Base-by-base conservation (phyloP, 2,113 vertebrate genomes). In the Alethe castanea region DNA sequence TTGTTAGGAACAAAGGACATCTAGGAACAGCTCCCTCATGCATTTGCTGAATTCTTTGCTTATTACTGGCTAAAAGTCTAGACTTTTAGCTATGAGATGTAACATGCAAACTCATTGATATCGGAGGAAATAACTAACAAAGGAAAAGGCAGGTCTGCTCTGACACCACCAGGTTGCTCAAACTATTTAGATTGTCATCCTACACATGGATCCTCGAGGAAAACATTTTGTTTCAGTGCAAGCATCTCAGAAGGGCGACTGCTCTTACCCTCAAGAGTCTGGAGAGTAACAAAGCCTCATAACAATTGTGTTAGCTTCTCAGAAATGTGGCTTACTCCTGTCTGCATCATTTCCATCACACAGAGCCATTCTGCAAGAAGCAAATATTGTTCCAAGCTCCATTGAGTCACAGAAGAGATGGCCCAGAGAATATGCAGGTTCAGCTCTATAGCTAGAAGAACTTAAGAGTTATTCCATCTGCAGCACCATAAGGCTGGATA, bases 181-280 rank as follows among this genome's bases (percentile, higher is more conserved):
- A 48, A 48, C 9, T 67, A 8, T 45, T 76, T 52, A 50, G 9
- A 25, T 14, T 81, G 13, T 22, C 40, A n/a, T 22, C 12, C 36
- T 84, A 14, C 22, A 25, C 12, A 20, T 0, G 2, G 6, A 64
- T n/a, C 6, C n/a, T 44, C 5, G 1, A 84, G 47, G 8, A 66
- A 81, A 86, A 54, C 5, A 5, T 5, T 42, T 4, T 9, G 19
- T 73, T 88, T 81, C 86, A 81, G 45, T 8, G 19, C 52, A 81
- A 73, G 33, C 9, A 12, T 44, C 44, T 73, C 3, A 0, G 56
- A 73, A 67, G 54, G 38, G 42, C 0, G 2, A 28, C 22, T 61
- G 31, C 7, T 31, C 36, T 85, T 59, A 45, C 20, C 7, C n/a
- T 66, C 33, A 35, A 16, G n/a, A 77, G 14, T 42, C 29, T 38